Percentiles rank a stretch among this genome's conserved stretches.
phyloP scores from a whole-genome alignment of 2,888 invertebrate species.

The Rhaphigaster nebulosa region DNA sequence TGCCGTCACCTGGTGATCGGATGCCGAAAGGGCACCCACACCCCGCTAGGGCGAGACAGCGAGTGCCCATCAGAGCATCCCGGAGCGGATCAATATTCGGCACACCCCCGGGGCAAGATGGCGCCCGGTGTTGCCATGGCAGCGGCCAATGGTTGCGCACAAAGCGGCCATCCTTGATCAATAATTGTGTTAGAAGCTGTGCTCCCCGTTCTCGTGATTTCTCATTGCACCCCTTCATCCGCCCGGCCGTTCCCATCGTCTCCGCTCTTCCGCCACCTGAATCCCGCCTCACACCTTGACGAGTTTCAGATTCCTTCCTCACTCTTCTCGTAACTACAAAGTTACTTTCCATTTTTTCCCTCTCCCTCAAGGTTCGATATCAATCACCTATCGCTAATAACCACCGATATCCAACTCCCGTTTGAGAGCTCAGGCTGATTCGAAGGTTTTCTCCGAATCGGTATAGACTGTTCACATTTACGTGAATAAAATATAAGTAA shows the following conservation, averaged over 20 bases:
- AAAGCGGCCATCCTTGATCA: conserved; percentile 54
- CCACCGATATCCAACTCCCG: not conserved
- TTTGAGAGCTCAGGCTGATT: not conserved
- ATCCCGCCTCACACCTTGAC: conserved; percentile 66
- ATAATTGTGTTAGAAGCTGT: conserved; percentile 48
- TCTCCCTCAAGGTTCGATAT: not conserved
- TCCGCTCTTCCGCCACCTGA: conserved; percentile 51
- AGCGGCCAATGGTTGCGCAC: conserved; percentile 62
- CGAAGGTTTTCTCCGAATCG: not conserved
- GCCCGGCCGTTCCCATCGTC: not conserved
- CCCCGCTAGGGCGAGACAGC: not conserved
- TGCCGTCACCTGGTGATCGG: not conserved
- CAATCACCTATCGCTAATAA: conserved; percentile 32
- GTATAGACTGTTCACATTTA: not conserved
- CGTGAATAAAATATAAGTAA: not conserved
- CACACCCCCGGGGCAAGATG: conserved; percentile 53
- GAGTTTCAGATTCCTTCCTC: conserved; percentile 63
- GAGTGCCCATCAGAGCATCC: not conserved
- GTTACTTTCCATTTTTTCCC: conserved; percentile 43
- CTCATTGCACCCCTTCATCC: conserved; percentile 21
- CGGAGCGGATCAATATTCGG: conserved; percentile 27
- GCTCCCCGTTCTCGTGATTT: conserved; percentile 50
- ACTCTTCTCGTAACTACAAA: conserved; percentile 60
- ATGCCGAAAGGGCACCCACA: not conserved
- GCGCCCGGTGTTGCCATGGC: conserved; percentile 61